A percentile compares a stretch with the other conserved stretches of the same genome.
Evolutionary conservation across 2,888 invertebrate species (phyloP).

Genomic region (Lasiommata megera): DNA sequence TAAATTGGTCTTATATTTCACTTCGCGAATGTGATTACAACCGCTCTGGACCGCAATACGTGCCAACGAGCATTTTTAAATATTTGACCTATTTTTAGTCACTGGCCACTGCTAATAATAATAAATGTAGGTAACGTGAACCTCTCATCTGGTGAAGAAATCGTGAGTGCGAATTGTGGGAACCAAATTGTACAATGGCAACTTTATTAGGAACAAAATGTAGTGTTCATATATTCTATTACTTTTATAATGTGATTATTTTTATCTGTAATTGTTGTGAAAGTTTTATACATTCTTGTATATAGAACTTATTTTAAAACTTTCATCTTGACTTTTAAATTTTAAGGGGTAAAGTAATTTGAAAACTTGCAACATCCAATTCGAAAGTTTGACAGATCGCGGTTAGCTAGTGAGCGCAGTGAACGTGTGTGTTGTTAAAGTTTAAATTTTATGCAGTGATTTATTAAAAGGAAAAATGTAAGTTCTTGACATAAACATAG

Average conservation of each 20-base stretch:
- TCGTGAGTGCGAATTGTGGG: constrained; percentile 41
- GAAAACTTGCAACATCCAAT: constrained; percentile 49
- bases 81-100: constrained; percentile 78
- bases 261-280: neutral
- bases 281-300: neutral
- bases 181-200: constrained; percentile 43
- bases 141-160: constrained; percentile 63
- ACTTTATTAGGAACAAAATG: constrained; percentile 34
- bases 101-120: constrained; percentile 73
- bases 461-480: constrained; percentile 52
- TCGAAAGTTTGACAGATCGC: constrained; percentile 60
- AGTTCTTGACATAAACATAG: constrained; percentile 66
- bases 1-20: constrained; percentile 17
- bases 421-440: constrained; percentile 71
- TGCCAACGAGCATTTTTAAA: constrained; percentile 74
- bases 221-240: neutral
- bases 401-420: constrained; percentile 65
- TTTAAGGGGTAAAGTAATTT: constrained; percentile 15
- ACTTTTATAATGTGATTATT: neutral
- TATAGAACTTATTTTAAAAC: neutral
- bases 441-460: constrained; percentile 69
- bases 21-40: constrained; percentile 59
- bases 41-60: constrained; percentile 57
- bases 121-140: constrained; percentile 77
- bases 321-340: neutral